Evolutionary conservation across 1,140 invertebrate genomes (phyloP), one percentile per base, ranked within the genome.

Genomic region (Trachymyrmex septentrionalis): DNA sequence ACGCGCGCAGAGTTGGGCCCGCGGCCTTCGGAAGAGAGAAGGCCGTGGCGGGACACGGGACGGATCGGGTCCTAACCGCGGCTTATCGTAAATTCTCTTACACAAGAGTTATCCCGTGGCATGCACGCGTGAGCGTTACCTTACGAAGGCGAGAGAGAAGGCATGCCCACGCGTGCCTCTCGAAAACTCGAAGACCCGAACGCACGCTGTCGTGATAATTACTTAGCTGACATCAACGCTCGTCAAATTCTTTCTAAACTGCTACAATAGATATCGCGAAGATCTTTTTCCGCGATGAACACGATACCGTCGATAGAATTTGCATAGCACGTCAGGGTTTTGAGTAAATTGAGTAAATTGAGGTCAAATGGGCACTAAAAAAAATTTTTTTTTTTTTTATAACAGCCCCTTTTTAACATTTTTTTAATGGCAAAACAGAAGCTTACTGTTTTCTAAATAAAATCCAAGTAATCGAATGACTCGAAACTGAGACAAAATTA

Each of bases 41-140:
- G 78, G 78, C 78, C 64, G 63, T 27, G 59, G 21, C 19, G 3
- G 24, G 38, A 59, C 30, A 59, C 30, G 57, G 57, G 14, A 44
- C 59, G 61, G 16, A 50, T 57, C 27, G 48, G 19, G 81, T 85
- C 38, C 69, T 85, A 63, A 77, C 72, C 82, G 82, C 82, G 48
- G 30, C 30, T 77, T 85, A 66, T 38, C 59, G 82, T 77, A 66
- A 78, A 85, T 77, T 91, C 86, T 91, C 89, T 92, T 91, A 86
- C 89, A 67, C 86, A 86, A 87, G 86, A 87, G 61, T 87, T 89
- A 86, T 73, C 69, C 87, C 64, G 80, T 55, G 90, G 72, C 86
- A 91, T 77, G 86, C 88, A 76, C 78, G 89, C 89, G 89, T 89
- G 89, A 92, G 88, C 85, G 91, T 92, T 86, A 73, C 75, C 30